Evolutionary conservation across 23 tunicate species (phyloP).

Genomic region (Trididemnum clinides): DNA sequence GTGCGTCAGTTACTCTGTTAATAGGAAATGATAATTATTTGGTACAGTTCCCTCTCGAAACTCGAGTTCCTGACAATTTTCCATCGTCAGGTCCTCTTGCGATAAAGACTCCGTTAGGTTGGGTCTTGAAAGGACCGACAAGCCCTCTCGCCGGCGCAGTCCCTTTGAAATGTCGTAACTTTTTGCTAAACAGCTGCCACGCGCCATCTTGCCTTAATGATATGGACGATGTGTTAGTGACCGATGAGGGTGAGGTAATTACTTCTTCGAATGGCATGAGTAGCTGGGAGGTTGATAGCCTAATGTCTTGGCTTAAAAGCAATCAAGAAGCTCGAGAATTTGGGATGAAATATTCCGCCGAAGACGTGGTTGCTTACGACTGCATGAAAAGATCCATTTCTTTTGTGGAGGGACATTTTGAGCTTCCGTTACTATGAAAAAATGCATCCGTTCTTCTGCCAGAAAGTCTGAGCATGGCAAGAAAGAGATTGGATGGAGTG

Average conservation of each 20-base stretch:
- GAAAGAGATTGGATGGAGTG: not conserved
- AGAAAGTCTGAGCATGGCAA: not conserved
- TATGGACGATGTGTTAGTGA: not conserved
- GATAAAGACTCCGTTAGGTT: constrained; percentile 4
- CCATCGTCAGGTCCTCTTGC: not conserved
- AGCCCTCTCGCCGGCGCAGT: not conserved
- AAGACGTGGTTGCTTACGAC: constrained; percentile 9
- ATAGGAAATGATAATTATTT: constrained; percentile 13
- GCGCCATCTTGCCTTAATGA: not conserved
- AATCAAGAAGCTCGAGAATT: not conserved
- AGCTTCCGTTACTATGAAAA: constrained; percentile 13
- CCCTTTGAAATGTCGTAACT: not conserved
- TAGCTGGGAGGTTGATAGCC: not conserved
- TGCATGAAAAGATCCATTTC: not conserved
- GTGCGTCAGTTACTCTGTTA: constrained; percentile 22
- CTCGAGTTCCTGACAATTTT: not conserved
- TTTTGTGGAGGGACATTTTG: not conserved
- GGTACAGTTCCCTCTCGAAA: not conserved
- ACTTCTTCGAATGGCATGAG: not conserved
- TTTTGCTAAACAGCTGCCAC: not conserved
- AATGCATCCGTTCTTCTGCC: not conserved
- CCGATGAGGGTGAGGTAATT: constrained; percentile 15
- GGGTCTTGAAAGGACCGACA: constrained; percentile 13
- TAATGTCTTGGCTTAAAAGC: not conserved
- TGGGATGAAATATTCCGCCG: not conserved